These are phyloP conservation scores for Athene noctua DNA, from an alignment of 2,113 vertebrate genomes.

Conservation along the genomic window DNA sequence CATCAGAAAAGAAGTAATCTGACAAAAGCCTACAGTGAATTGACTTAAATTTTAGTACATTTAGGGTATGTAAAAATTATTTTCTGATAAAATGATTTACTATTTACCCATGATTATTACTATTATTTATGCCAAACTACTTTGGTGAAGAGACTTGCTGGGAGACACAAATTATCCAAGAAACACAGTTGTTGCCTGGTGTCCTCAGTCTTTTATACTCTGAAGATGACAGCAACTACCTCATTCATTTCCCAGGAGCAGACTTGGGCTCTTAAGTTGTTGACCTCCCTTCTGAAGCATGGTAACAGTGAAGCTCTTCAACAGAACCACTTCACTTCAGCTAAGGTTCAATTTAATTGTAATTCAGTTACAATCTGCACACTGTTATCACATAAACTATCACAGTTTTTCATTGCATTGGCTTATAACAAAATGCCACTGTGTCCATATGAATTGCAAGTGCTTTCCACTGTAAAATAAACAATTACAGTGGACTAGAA, in stretches of 20 bases:
- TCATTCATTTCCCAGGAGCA: neutral
- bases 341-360: neutral
- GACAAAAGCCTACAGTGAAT: neutral
- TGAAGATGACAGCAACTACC: neutral
- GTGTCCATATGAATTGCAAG: slow-evolving; percentile 19
- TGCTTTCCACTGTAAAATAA: slow-evolving; percentile 1
- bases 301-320: neutral
- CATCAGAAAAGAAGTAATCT: neutral
- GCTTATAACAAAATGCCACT: slow-evolving; percentile 21
- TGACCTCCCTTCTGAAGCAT: neutral
- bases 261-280: neutral
- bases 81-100: neutral
- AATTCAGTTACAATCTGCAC: neutral
- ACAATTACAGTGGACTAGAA: slow-evolving; percentile 11
- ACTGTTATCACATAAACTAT: slow-evolving; percentile 10
- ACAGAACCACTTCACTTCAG: neutral
- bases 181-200: neutral
- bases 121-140: neutral
- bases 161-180: neutral
- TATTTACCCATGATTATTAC: neutral
- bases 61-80: neutral
- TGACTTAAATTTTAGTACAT: neutral
- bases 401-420: slow-evolving; percentile 25
- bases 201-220: neutral
- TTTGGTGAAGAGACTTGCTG: neutral